Conservation (phyloP, 1,140 invertebrate species). For the Kradibia gibbosae region DNA sequence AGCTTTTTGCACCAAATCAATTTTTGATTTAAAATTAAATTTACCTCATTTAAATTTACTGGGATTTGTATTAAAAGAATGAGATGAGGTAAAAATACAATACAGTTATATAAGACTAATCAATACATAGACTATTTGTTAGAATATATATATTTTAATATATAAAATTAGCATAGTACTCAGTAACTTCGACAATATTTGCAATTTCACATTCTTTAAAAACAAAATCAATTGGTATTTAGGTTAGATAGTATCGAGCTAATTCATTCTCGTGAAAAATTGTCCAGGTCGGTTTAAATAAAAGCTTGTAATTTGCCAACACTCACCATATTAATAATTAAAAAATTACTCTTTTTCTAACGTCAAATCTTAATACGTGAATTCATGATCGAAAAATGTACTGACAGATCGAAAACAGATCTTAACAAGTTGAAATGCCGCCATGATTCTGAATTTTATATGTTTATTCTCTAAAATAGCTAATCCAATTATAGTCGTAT, state of each 20-base stretch:
- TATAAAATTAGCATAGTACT: neutral
- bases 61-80: no score
- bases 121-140: neutral
- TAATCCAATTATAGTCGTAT: neutral
- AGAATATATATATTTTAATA: neutral
- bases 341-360: constrained; percentile 54
- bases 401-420: constrained; percentile 61
- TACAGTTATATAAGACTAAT: neutral
- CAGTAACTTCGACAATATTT: neutral
- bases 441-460: constrained; percentile 58
- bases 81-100: neutral
- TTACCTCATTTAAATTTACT: no score
- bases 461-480: neutral
- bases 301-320: neutral
- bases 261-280: neutral
- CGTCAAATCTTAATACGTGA: constrained; percentile 56
- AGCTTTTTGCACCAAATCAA: no score
- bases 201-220: neutral
- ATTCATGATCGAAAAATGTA: constrained; percentile 69
- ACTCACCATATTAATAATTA: constrained; percentile 36
- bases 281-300: neutral
- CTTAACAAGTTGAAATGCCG: constrained; percentile 64
- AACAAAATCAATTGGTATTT: neutral
- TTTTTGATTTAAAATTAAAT: no score
- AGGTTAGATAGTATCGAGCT: constrained; percentile 55